phyloP scores from a whole-genome alignment of 92 coral and sea anemone genomes.

The Scolanthus callimorphus region DNA sequence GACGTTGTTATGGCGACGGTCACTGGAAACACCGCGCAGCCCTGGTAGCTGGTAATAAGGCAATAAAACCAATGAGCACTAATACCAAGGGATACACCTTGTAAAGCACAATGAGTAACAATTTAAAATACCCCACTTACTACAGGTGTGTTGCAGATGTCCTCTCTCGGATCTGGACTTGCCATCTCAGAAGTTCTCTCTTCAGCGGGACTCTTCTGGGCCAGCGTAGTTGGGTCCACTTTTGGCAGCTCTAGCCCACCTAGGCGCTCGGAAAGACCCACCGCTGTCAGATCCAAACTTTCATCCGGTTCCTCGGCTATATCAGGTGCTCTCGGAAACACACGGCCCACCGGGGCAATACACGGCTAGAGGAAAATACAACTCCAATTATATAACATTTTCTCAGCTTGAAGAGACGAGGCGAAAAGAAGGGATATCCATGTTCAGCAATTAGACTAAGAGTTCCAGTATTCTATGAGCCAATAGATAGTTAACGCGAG shows the following conservation, averaged over 20 bases:
- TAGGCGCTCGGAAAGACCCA: constrained; percentile 22
- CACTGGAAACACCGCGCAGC: constrained; percentile 61
- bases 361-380: constrained; percentile 20
- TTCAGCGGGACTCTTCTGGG: not conserved
- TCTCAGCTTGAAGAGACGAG: too few relatives aligned
- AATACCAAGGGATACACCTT: too few relatives aligned
- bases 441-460: too few relatives aligned
- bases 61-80: not conserved
- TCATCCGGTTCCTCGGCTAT: constrained; percentile 38
- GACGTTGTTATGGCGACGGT: constrained; percentile 42
- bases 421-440: too few relatives aligned
- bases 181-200: not conserved
- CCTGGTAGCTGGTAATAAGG: constrained; percentile 44
- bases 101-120: too few relatives aligned
- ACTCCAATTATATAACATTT: not conserved
- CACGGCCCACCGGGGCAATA: constrained; percentile 66
- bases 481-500: too few relatives aligned
- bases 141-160: not conserved
- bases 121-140: too few relatives aligned
- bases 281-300: constrained; percentile 50
- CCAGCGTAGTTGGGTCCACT: not conserved
- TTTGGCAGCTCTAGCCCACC: not conserved
- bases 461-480: too few relatives aligned
- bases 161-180: not conserved
- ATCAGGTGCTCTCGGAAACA: constrained; percentile 46